Base-by-base conservation (phyloP, 2,113 vertebrate species). In the Lathamus discolor region DNA sequence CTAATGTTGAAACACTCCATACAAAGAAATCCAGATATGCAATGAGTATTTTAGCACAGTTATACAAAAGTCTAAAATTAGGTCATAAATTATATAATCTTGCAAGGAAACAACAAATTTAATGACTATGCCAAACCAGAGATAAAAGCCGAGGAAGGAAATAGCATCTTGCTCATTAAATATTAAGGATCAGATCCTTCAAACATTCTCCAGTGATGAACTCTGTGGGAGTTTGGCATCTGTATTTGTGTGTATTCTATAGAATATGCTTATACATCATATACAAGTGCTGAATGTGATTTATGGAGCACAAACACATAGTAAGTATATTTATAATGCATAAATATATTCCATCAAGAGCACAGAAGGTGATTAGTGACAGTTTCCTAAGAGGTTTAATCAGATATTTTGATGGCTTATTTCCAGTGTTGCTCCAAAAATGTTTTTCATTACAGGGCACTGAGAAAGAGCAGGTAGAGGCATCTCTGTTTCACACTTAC, bases 1-100 rank as follows among this genome's bases (percentile, higher is more conserved):
- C 79, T 83, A 12, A 72, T 1, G 52, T 84, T 35, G 54, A 70
- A 90, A 31, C 62, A 0, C 17, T 64, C 69, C 1, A 0, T 16
- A 27, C 1, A 4, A 44, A 61, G 74, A 52, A 82, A 92, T 17
- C 13, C 1, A 5, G 91, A 69, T 91, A 17, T 0, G 6, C 86
- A 67, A 13, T 2, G 1, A 77, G 77, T 17, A 62, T 73, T 89
- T 39, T 44, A 83, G 37, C 4, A 1, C 0, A 0, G 74, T 91
- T 93, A 92, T 81, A 92, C 83, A 82, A 10, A 95, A 96, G 77
- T 78, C 88, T 95, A 96, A 95, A 96, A 96, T 93, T 83, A 96
- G 95, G 93, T 95, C 91, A 97, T 96, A 95, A 96, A 96, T 97
- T 96, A 97, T 95, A 96, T 96, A 95, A 96, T 92, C 83, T 44